Conservation (phyloP, 2,888 invertebrate genomes). For the Bhutanitis thaidina region DNA sequence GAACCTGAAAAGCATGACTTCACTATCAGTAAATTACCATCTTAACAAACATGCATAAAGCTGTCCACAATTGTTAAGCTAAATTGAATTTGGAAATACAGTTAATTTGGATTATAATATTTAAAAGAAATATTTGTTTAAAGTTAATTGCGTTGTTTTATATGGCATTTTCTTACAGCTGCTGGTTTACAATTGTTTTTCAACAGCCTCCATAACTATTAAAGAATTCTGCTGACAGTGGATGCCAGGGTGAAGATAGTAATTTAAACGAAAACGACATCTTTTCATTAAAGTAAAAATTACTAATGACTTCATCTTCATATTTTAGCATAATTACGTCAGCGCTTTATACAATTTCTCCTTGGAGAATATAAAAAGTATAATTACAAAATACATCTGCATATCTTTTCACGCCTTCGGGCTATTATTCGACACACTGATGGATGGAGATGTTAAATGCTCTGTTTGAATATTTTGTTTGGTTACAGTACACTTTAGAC, state of each 20-base stretch:
- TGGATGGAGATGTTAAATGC: constrained; percentile 54
- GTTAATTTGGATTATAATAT: too few species aligned
- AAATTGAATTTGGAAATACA: too few species aligned
- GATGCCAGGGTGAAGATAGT: neutral
- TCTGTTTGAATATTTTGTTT: constrained; percentile 44
- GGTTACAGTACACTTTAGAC: constrained; percentile 32
- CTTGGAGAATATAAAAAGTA: constrained; percentile 46
- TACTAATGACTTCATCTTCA: constrained; percentile 74
- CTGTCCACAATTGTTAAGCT: too few species aligned
- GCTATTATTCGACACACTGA: constrained; percentile 57
- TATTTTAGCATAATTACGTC: constrained; percentile 74
- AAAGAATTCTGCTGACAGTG: neutral
- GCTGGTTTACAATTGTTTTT: too few species aligned
- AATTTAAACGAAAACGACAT: constrained; percentile 47
- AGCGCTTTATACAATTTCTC: constrained; percentile 54
- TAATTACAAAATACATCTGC: constrained; percentile 63
- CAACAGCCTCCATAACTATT: too few species aligned
- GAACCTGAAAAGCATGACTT: too few species aligned
- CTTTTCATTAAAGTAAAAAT: constrained; percentile 63
- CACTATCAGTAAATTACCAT: too few species aligned
- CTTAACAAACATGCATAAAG: too few species aligned
- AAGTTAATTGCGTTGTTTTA: too few species aligned
- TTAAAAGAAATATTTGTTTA: too few species aligned
- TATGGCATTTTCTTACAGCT: too few species aligned
- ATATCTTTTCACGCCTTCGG: constrained; percentile 63